Conservation (phyloP, 2,888 invertebrate species). For the Diachrysia chrysitis region DNA sequence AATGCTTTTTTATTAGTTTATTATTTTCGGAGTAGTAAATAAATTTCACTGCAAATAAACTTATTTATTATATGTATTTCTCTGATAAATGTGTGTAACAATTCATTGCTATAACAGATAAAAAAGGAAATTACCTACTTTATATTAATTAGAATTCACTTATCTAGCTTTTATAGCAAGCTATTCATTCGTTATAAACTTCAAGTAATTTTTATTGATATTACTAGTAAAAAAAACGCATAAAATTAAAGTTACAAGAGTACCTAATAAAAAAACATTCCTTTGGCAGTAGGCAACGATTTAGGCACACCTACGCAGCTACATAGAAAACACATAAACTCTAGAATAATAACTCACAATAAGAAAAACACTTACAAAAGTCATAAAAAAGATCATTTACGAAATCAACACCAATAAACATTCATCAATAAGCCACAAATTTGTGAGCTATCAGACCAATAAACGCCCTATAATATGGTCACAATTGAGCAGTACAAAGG, state of each 20-base stretch:
- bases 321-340: not conserved
- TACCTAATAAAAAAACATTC: not conserved
- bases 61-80: not conserved
- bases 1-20: conserved; percentile 1
- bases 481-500: conserved; percentile 68
- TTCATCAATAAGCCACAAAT: conserved; percentile 60
- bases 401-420: conserved; percentile 48
- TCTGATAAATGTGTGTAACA: not conserved
- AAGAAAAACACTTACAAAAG: conserved; percentile 24
- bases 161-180: not conserved
- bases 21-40: not conserved
- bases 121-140: too few species aligned
- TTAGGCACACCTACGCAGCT: not conserved
- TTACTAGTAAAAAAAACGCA: not conserved
- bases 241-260: not conserved
- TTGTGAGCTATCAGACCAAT: conserved; percentile 62
- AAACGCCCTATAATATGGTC: conserved; percentile 61
- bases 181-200: not conserved
- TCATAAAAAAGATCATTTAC: conserved; percentile 34
- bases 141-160: not conserved
- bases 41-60: not conserved
- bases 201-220: too few species aligned
- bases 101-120: not conserved
- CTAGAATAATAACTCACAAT: conserved; percentile 7
- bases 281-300: not conserved